Base-by-base conservation (phyloP, 1,140 invertebrate genomes). In the Solenopsis fugax region DNA sequence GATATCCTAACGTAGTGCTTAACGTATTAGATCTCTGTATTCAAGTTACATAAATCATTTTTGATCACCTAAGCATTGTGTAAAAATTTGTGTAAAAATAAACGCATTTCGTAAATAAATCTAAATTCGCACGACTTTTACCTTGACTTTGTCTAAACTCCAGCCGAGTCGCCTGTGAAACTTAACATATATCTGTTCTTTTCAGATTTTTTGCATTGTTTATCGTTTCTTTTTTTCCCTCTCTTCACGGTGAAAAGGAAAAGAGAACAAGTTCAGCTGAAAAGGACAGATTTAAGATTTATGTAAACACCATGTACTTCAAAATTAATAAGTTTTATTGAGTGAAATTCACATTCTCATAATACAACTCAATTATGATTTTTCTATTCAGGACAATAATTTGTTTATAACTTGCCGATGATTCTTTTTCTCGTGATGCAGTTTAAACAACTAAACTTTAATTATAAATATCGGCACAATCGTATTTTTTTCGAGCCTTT, bases 31-130 rank as follows among this genome's bases (percentile, higher is more conserved):
- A 80, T 80, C n/a, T 90, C 77, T 87, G 88, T 89, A 92, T 56
- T 65, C 88, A 81, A 86, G 84, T 90, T 90, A 87, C 87, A 89
- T 87, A 73, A 88, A 73, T 45, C 78, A 72, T 88, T 87, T 87
- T 92, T 87, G 86, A 88, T 88, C 82, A 86, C 65, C 45, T 77
- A 85, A 90, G 58, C 91, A 88, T 88, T 81, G 85, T 84, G 80
- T 84, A 84, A 84, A 84, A 84, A 84, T 92, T 90, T 90, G 86
- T 93, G 92, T 93, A 86, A 90, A 92, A 81, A 91, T 88, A 90
- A 89, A 86, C 82, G 71, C 34, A 81, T 93, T 93, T 93, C 92
- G 87, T 93, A 93, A 93, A 93, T 93, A 93, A 93, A 93, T 89
- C 87, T 73, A 91, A 92, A 91, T 80, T 82, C 71, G 71, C 88